Evolutionary conservation across 2,797 vertebrate species (phyloP).

Genomic region (Silurus lanzhouensis): DNA sequence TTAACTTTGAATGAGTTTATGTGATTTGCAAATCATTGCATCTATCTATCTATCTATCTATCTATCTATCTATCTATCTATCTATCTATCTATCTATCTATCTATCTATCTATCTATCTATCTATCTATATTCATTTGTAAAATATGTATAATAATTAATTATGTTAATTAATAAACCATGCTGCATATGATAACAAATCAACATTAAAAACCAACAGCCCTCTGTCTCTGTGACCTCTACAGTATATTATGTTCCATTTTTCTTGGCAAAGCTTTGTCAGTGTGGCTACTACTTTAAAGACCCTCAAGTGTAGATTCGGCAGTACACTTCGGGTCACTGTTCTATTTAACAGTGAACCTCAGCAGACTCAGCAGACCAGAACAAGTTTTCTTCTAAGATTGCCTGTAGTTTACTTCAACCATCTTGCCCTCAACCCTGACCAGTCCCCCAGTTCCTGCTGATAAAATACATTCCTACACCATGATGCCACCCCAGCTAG

Average conservation of each 20-base stretch:
- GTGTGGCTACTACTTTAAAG: neutral
- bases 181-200: neutral
- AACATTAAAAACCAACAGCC: neutral
- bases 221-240: neutral
- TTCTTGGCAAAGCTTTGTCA: neutral
- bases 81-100: too few species aligned
- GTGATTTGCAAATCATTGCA: too few species aligned
- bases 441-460: neutral
- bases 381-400: neutral
- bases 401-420: neutral
- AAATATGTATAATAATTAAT: neutral
- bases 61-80: too few species aligned
- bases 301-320: neutral
- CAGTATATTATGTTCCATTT: neutral
- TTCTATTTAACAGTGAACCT: neutral
- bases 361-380: neutral
- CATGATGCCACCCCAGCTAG: neutral
- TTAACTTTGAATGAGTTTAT: too few species aligned
- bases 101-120: too few species aligned
- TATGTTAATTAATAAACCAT: neutral
- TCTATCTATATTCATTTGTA: neutral
- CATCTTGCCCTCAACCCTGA: neutral
- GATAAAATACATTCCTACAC: neutral
- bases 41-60: too few species aligned
- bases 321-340: neutral